Evolutionary conservation across 2,113 vertebrate species (phyloP), one percentile per base, ranked within the genome.

Genomic region (Oryzias celebensis): DNA sequence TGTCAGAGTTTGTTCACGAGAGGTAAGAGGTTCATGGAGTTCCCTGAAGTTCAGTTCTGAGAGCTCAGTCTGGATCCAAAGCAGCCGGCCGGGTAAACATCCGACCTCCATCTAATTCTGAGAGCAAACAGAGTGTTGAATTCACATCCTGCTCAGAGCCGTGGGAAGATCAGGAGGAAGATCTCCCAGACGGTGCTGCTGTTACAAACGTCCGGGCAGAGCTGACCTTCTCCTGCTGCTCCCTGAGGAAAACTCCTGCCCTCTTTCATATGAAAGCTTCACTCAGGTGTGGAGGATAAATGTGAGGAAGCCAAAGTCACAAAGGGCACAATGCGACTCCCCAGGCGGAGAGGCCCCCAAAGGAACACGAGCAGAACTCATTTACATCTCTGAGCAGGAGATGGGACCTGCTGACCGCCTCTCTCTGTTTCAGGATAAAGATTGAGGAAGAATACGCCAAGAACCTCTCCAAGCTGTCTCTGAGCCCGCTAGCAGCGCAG

Each of bases 391-490:
- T 41, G 14, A 51, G 14, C 23, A 14, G 10, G 12, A 62, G 42
- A 42, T 17, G 45, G 52, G 14, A 22, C 14, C 5, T 15, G 14
- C 22, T 68, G 46, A 53, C 24, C 5, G 53, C 50, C 62, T 59
- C 31, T 63, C 17, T 41, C 14, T 65, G 31, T 86, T 75, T 55
- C 88, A 98, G 97, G 91, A 99, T 98, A 92, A 98, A 96, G 91
- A 99, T 99, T 69, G 97, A 99, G 85, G 97, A 99, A 62, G 97
- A 99, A 71, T 99, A 99, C 43, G 95, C 97, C 50, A 99, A 99
- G 88, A 98, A 98, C 84, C 91, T 99, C 20, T 95, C 97, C 67
- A 99, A 99, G 85, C 91, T 99, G 62, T 99, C 97, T 56, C 94
- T 96, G 87, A 97, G 93, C 76, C 94, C 97, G 2, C 89, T 99